Evolutionary conservation across 2,888 invertebrate genomes (phyloP), one percentile per base, ranked within the genome.

Genomic region (Melanostoma scalare): DNA sequence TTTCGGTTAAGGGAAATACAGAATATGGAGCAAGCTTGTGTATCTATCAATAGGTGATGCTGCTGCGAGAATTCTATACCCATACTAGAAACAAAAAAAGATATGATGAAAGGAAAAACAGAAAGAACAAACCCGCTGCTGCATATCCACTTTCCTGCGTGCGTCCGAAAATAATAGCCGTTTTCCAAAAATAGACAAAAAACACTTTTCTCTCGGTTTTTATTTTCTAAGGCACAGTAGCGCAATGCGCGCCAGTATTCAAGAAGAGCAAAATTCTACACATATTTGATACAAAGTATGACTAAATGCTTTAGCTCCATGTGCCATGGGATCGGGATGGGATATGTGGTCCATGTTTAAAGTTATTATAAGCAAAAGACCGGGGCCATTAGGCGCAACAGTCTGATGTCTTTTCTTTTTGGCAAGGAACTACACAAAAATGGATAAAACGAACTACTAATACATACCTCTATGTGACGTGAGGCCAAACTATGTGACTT

Each of bases 151-250:
- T 85, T 85, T 80, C 85, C 72, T 73, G 52, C 6, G 42, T 42
- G 71, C 61, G 75, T 76, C 80, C 75, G 72, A 85, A 80, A 80
- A 85, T 85, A 85, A 80, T 85, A 72, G 80, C 52, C 68, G 80
- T 35, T 50, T 80, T 85, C 85, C 85, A 71, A 85, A 85, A 85
- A 85, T 85, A 85, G 82, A 77, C 78, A 77, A 78, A 82, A 82
- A 58, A 52, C 60, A 80, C 48, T 65, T 74, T 68, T 67, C 72
- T 73, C 73, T 76, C 61, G 40, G 31, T 31, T 38, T 50, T 58
- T 52, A 38, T 31, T 38, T 50, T 58, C 60, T 42, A 42, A 40
- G 60, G 40, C 35, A 56, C 31, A 30, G 35, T 30, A 65, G 72
- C 60, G 61, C 76, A 48, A 33, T 50, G 61, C 50, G 20, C 76